Evolutionary conservation across 2,888 invertebrate species (phyloP).

Genomic region (Polylopha cassiicola): DNA sequence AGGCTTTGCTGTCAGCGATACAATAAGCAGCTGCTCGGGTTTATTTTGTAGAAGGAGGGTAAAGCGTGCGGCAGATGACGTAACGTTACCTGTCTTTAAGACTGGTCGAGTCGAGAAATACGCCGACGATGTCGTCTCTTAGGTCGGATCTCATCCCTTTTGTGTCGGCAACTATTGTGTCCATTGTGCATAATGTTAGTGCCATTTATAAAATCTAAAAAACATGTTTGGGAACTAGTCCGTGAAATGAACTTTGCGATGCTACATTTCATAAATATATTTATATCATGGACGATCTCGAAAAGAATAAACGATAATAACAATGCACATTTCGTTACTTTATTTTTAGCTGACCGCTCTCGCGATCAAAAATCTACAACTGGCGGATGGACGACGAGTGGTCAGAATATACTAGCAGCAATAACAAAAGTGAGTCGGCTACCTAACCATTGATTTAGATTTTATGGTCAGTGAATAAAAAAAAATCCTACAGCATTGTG

Average conservation of each 20-base stretch:
- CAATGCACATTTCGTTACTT: too few relatives aligned
- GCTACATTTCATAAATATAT: too few relatives aligned
- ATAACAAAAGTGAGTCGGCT: conserved; percentile 72
- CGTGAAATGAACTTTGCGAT: too few relatives aligned
- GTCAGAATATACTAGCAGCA: conserved; percentile 61
- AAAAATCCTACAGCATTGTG: conserved; percentile 63
- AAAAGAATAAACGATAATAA: too few relatives aligned
- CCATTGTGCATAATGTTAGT: conserved; percentile 14
- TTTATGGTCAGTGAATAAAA: conserved; percentile 59
- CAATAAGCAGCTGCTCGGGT: conserved; percentile 65
- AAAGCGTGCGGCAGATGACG: conserved; percentile 56
- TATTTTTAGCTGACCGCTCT: conserved; percentile 30
- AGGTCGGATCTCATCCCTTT: conserved; percentile 46
- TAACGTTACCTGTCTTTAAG: conserved; percentile 54
- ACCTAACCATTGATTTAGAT: conserved; percentile 74
- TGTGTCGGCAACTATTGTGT: conserved; percentile 26
- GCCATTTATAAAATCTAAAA: conserved; percentile 9
- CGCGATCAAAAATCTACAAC: conserved; percentile 47
- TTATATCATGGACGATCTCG: too few relatives aligned
- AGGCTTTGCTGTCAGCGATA: conserved; percentile 67
- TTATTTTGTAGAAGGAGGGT: conserved; percentile 52
- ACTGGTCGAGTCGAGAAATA: conserved; percentile 33
- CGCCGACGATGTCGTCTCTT: conserved; percentile 32
- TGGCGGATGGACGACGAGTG: conserved; percentile 39
- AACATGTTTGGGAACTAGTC: too few relatives aligned